These are phyloP conservation scores for Yasuhikotakia modesta DNA, from an alignment of 2,797 vertebrate species.

Conservation along the genomic window DNA sequence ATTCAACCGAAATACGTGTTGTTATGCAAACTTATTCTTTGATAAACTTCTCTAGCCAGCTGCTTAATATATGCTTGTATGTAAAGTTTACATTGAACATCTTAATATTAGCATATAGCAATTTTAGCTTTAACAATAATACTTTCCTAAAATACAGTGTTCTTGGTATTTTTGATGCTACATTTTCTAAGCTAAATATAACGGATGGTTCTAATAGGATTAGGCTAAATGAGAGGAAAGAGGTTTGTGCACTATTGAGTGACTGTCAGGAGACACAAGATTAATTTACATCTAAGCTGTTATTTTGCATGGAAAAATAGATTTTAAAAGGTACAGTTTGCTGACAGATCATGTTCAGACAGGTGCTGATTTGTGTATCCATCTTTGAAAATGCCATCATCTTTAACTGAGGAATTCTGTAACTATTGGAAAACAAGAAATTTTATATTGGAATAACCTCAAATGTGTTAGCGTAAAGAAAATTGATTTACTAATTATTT, in stretches of 20 bases:
- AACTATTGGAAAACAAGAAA: no score
- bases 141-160: background rate
- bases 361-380: slow-evolving; percentile 11
- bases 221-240: slow-evolving; percentile 3
- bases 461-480: no score
- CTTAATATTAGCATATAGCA: no score
- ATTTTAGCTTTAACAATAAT: no score
- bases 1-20: background rate
- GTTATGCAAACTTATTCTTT: background rate
- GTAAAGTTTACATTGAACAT: background rate
- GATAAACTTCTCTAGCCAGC: background rate
- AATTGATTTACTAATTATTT: no score
- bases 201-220: background rate
- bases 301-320: background rate
- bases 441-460: no score
- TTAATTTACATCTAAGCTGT: slow-evolving; percentile 10
- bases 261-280: background rate
- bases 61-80: background rate
- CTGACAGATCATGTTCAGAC: slow-evolving; percentile 8
- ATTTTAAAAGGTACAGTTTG: slow-evolving; percentile 11
- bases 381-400: no score
- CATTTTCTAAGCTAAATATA: background rate
- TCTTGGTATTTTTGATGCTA: background rate
- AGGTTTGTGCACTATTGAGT: slow-evolving; percentile 5
- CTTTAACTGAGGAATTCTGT: no score